These are phyloP conservation scores for Sula dactylatra DNA, from an alignment of 2,113 vertebrate genomes.

Conservation along the genomic window DNA sequence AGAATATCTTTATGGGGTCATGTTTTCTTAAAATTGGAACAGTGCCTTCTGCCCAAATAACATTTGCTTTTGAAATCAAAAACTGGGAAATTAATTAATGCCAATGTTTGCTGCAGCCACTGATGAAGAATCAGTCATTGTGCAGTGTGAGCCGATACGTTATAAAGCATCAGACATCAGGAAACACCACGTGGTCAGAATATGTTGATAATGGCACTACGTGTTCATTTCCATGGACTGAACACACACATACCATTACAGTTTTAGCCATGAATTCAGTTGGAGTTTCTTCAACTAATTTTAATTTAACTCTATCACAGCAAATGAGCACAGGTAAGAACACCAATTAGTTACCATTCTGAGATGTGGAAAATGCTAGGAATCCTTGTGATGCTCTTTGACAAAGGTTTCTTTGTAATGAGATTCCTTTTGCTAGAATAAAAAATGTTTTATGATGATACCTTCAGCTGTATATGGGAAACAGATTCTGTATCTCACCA, in stretches of 20 bases:
- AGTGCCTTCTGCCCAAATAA: not conserved
- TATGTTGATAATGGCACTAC: constrained; percentile 64
- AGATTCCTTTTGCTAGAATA: not conserved
- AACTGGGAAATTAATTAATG: not conserved
- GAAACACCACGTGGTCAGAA: constrained; percentile 62
- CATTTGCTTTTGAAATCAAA: not conserved
- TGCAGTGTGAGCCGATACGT: constrained; percentile 83
- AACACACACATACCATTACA: constrained; percentile 76
- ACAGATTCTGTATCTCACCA: not conserved
- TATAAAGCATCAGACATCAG: constrained; percentile 70
- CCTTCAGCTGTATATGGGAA: not conserved
- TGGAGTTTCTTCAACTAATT: constrained; percentile 83
- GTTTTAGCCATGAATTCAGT: constrained; percentile 85
- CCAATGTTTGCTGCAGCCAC: constrained; percentile 70
- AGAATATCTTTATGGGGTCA: not conserved
- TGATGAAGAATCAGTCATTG: constrained; percentile 61
- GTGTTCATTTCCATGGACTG: constrained; percentile 81
- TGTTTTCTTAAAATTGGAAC: not conserved
- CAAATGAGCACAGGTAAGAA: constrained; percentile 77
- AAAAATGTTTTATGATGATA: not conserved
- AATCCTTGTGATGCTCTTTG: not conserved
- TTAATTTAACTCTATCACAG: constrained; percentile 83
- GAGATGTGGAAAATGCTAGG: not conserved
- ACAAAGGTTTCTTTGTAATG: not conserved
- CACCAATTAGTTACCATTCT: not conserved